Conservation (phyloP, 2,797 vertebrate genomes). For the Sebastes oblongus region DNA sequence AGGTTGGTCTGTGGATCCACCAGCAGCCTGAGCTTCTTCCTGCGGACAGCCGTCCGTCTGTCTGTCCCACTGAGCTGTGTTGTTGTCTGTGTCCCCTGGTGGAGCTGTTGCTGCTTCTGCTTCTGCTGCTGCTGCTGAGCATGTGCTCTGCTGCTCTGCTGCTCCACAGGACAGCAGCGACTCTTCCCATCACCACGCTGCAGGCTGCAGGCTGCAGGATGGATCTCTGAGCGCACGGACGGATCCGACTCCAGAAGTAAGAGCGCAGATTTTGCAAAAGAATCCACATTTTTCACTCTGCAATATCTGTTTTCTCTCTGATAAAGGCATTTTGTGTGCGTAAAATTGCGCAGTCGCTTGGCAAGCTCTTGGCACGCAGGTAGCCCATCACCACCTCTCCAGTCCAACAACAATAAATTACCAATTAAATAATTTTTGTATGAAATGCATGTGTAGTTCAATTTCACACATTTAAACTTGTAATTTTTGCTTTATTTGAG, state of each 20-base stretch:
- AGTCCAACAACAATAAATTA: background rate
- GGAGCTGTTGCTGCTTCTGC: conserved; percentile 7
- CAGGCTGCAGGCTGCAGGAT: conserved; percentile 25
- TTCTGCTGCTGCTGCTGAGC: conserved; percentile 16
- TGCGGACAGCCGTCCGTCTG: background rate
- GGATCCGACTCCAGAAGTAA: conserved; percentile 49
- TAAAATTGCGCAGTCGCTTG: background rate
- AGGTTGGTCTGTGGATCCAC: conserved; percentile 6
- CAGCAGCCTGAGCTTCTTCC: background rate
- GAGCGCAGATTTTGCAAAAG: background rate
- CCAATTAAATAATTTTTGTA: background rate
- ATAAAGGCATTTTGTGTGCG: background rate
- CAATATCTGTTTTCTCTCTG: background rate
- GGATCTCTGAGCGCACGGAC: conserved; percentile 33
- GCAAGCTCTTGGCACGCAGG: background rate
- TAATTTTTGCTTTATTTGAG: background rate
- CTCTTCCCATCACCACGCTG: conserved; percentile 11
- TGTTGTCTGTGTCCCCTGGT: conserved; percentile 13
- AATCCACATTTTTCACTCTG: background rate
- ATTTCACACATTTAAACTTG: background rate
- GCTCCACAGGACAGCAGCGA: conserved; percentile 9
- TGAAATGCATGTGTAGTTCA: background rate
- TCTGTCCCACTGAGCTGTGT: conserved; percentile 22
- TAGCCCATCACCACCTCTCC: background rate
- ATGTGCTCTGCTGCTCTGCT: conserved; percentile 34